Conservation (phyloP, 1,140 invertebrate genomes). For the Aphidius gifuensis region DNA sequence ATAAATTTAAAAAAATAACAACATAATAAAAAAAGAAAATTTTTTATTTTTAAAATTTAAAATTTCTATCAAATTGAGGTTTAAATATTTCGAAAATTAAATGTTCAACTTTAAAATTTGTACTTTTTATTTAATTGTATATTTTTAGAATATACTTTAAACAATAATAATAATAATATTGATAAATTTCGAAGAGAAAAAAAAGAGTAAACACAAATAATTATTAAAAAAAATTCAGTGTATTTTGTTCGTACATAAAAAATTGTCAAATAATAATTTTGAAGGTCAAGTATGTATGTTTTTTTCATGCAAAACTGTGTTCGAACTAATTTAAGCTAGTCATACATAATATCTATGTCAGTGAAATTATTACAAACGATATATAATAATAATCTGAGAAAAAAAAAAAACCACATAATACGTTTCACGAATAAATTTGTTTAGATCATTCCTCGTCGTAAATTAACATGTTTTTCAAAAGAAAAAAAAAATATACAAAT, state of each 20-base stretch:
- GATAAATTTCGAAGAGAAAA: constrained; percentile 2
- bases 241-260: not conserved
- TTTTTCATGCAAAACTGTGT: not conserved
- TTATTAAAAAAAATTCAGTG: not conserved
- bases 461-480: too few relatives aligned
- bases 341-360: not conserved
- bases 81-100: not conserved
- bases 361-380: too few relatives aligned
- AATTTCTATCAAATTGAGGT: not conserved
- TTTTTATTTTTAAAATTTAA: not conserved
- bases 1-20: constrained; percentile 7
- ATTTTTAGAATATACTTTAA: constrained; percentile 5
- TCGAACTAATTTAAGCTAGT: constrained; percentile 9
- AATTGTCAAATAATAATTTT: constrained; percentile 1
- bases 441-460: too few relatives aligned
- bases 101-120: not conserved
- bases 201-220: not conserved
- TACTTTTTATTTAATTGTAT: not conserved
- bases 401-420: not conserved
- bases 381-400: not conserved
- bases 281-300: not conserved
- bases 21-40: not conserved
- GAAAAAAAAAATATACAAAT: too few relatives aligned
- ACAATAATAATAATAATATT: constrained; percentile 1
- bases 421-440: too few relatives aligned